These are phyloP conservation scores for Geophilus truncorum DNA, from an alignment of 2,888 invertebrate genomes.

Conservation along the genomic window DNA sequence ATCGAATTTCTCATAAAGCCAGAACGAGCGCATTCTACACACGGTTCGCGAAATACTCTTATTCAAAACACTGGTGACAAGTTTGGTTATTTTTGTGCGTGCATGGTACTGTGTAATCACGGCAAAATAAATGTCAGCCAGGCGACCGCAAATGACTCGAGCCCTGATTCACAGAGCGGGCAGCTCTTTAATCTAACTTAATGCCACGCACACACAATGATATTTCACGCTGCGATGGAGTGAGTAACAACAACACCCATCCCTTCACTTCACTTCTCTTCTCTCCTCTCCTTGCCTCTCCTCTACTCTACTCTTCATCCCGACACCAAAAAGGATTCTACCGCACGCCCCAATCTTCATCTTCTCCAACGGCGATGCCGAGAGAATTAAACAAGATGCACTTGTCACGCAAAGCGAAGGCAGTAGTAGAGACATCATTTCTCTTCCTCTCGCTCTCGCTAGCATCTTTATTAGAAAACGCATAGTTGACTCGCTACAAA, in stretches of 20 bases:
- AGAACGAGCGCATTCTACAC: too few species aligned
- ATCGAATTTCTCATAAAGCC: background rate
- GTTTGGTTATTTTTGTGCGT: background rate
- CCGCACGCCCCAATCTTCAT: background rate
- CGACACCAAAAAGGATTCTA: background rate
- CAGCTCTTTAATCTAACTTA: slow-evolving; percentile 7
- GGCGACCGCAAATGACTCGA: background rate
- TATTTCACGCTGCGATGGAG: slow-evolving; percentile 3
- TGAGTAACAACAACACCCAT: background rate
- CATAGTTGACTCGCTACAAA: background rate
- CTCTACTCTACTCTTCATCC: background rate
- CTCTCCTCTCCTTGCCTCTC: too few species aligned
- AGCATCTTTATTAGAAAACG: background rate
- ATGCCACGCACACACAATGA: background rate
- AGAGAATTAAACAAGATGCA: background rate
- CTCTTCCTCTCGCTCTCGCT: background rate
- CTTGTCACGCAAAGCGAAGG: background rate
- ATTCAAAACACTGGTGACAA: background rate
- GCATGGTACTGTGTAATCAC: background rate
- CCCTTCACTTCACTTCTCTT: background rate
- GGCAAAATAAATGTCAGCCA: background rate
- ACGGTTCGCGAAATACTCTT: too few species aligned
- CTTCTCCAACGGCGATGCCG: background rate
- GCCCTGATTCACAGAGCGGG: background rate
- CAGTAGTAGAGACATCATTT: background rate